Percentiles rank a stretch among this genome's conserved stretches.
phyloP scores from a whole-genome alignment of 2,113 vertebrate genomes.

The Psephotus haematonotus region DNA sequence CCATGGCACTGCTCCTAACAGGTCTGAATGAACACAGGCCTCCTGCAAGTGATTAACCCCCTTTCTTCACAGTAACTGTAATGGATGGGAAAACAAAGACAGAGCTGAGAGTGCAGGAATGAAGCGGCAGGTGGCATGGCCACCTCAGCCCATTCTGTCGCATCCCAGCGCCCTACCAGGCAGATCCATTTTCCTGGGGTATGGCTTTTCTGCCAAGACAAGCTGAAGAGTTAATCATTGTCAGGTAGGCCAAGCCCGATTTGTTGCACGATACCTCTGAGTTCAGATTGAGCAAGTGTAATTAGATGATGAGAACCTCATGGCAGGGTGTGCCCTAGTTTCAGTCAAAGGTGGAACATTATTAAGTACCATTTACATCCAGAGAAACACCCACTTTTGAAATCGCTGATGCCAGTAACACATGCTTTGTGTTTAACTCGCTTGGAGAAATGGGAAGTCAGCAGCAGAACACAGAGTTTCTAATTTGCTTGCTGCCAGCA shows the following conservation, averaged over 20 bases:
- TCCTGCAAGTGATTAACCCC: neutral
- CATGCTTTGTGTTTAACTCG: slow-evolving; percentile 12
- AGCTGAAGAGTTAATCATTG: neutral
- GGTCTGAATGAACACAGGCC: rapidly evolving
- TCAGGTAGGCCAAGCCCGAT: neutral
- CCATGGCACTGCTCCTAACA: rapidly evolving
- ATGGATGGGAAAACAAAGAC: neutral
- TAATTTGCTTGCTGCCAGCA: slow-evolving; percentile 27
- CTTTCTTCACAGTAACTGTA: neutral
- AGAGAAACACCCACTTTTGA: slow-evolving; percentile 60
- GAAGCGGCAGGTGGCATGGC: rapidly evolving
- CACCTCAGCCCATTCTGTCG: neutral
- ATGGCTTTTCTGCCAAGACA: neutral
- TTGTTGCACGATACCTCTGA: neutral
- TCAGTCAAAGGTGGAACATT: slow-evolving; percentile 53
- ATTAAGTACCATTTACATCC: slow-evolving; percentile 51
- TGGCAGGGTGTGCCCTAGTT: slow-evolving; percentile 53
- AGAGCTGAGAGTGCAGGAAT: neutral
- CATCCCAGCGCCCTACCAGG: neutral
- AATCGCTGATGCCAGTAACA: slow-evolving; percentile 26
- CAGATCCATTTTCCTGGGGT: neutral
- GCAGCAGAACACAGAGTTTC: neutral
- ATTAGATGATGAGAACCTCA: slow-evolving; percentile 34
- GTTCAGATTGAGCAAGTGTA: slow-evolving; percentile 35
- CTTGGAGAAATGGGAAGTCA: neutral